Evolutionary conservation across 2,888 invertebrate genomes (phyloP), one percentile per base, ranked within the genome.

Genomic region (Melieria omissa): DNA sequence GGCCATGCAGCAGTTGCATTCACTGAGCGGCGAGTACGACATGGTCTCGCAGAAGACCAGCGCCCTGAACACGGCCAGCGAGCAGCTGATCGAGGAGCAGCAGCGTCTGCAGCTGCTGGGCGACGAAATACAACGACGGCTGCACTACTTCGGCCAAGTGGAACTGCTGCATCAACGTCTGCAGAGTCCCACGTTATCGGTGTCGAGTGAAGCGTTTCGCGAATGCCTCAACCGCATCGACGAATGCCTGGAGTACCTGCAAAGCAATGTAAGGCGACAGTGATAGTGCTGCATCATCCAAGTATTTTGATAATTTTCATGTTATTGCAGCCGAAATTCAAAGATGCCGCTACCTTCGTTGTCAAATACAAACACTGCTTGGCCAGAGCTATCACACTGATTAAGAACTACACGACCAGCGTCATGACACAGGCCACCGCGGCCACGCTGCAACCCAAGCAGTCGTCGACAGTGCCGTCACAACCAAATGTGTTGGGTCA

Each of bases 1-100:
- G 44, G 92, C 93, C 14, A 88, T 96, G 82, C 88, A 90, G 41
- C 92, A 93, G 76, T 89, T 98, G 61, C 88, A 90, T 57, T 90
- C 91, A 55, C 86, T 98, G 0, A 90, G 92, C 57, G 90, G 91
- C 67, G 93, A 96, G 80, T 97, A 96, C 83, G 90, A 93, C 67
- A 91, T 93, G 82, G 97, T 98, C 0, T 95, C 97, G 0, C 92
- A 93, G 73, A 98, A 97, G 88, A 98, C 98, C 0, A 96, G 95
- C 84, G 94, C 96, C 0, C 88, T 98, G 5, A 97, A 98, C 84
- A 92, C 91, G 73, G 95, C 95, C 76, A 98, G 98, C 85, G 97
- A 98, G 82, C 95, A 97, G 82, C 88, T 98, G 7, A 90, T 97
- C 74, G 93, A 93, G 3, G 96, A 98, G 83, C 97, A 97, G 88